Base-by-base conservation (phyloP, 2,888 invertebrate genomes). In the Drosophila putrida region DNA sequence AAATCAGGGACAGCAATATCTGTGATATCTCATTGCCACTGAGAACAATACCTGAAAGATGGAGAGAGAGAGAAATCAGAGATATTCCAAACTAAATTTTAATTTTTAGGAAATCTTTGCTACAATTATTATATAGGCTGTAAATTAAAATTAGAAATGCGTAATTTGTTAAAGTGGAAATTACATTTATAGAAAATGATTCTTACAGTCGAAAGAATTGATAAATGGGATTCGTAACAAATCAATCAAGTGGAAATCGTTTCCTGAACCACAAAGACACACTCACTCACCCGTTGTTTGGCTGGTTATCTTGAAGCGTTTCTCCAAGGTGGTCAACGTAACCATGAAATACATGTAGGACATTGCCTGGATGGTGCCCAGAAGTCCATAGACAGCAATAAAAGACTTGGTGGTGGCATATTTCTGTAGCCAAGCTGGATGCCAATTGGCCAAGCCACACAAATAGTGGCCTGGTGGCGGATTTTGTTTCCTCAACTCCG, bases 21-120 rank as follows among this genome's bases (percentile, higher is more conserved):
- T 95, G 95, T 58, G 95, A 95, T 80, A 95, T 93, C 92, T 95
- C 95, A 92, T 95, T 95, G 31, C 95, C 95, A 59, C 95, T 95
- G 38, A 95, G 92, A 59, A 95, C 94, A 33, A 95, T 93, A 39
- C 95, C 95, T 95, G 83, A n/a, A 90, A 90, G 54, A 9, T 9
- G 11, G 10, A 46, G 8, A 13, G 10, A 46, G 8, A 27, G 15
- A 4, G 27, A 15, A 31, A 47, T 6, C 5, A 20, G 5, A 31
- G 5, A 31, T 31, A 1, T 6, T 31, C 8, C 9, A 2, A 9
- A 31, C 6, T 6, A 8, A 8, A 31, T 0, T 6, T 31, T 6
- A 6, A 6, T 6, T 31, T 31, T 31, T 28, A 28, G 5, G 0
- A 28, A 28, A 6, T 28, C 1, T 28, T 28, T 28, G 28, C 5